phyloP scores from a whole-genome alignment of 2,113 vertebrate species.

The Lepus americanus region DNA sequence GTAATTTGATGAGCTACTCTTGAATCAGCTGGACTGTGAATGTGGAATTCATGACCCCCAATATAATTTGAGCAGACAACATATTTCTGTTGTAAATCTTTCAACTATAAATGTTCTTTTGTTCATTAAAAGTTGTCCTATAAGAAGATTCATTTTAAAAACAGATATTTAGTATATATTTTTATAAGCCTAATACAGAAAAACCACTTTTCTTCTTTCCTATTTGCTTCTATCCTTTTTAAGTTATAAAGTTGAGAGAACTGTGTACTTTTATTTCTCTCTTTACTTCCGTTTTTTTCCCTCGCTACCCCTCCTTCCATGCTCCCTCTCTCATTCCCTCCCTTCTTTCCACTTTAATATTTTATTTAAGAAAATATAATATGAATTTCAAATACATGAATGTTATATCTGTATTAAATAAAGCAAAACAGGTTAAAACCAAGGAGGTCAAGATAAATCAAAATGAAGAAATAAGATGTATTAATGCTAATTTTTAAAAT shows the following conservation, averaged over 20 bases:
- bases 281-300: not conserved
- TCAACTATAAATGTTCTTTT: not conserved
- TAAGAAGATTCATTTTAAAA: conserved; percentile 22
- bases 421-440: conserved; percentile 29
- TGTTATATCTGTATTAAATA: not conserved
- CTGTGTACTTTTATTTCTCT: not conserved
- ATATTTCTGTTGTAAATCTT: not conserved
- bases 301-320: not conserved
- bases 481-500: not conserved
- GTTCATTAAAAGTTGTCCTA: not conserved
- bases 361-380: conserved; percentile 34
- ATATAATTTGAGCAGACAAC: not conserved
- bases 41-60: not conserved
- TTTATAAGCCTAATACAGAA: not conserved
- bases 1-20: not conserved
- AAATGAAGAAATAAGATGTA: conserved; percentile 40
- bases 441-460: conserved; percentile 18
- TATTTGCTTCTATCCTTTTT: not conserved
- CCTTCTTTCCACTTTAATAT: not conserved
- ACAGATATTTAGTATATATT: not conserved
- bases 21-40: not conserved
- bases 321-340: not conserved
- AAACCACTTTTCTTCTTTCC: not conserved
- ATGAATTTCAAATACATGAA: not conserved
- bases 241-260: not conserved